Conservation (phyloP, 2,797 vertebrate genomes). For the Phoxinus dragarum region DNA sequence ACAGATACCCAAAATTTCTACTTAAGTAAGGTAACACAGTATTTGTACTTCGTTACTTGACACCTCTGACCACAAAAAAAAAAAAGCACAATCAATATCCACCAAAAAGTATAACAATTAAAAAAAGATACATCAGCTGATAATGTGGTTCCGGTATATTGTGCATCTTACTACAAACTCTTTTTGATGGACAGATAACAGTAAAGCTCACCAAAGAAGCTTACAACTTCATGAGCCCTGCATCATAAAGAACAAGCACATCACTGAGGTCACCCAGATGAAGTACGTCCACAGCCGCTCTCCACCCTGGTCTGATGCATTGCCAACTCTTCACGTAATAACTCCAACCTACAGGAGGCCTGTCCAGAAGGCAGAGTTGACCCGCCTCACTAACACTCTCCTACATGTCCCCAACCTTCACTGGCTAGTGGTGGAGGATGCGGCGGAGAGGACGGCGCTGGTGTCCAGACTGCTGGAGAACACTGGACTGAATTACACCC, state of each 20-base stretch:
- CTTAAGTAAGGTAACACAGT: no score
- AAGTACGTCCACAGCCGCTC: slow-evolving; percentile 73
- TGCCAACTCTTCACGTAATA: slow-evolving; percentile 77
- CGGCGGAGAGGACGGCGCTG: slow-evolving; percentile 66
- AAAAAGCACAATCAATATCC: no score
- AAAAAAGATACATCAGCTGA: not conserved
- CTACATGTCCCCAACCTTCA: slow-evolving; percentile 80
- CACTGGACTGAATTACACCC: slow-evolving; percentile 79
- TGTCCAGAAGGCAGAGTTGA: slow-evolving; percentile 83
- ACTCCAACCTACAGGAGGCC: slow-evolving; percentile 80
- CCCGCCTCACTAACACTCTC: slow-evolving; percentile 80
- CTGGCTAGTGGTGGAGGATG: slow-evolving; percentile 83
- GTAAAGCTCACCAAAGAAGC: slow-evolving; percentile 52
- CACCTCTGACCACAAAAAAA: no score
- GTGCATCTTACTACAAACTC: not conserved
- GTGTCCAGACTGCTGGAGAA: slow-evolving; percentile 73
- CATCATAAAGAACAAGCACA: slow-evolving; percentile 64
- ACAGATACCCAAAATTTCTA: no score
- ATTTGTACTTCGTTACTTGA: no score
- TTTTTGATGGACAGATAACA: slow-evolving; percentile 64
- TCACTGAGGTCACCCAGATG: slow-evolving; percentile 70
- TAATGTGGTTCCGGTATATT: not conserved
- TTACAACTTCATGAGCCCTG: slow-evolving; percentile 69
- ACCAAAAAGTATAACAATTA: no score
- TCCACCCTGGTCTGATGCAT: slow-evolving; percentile 73